phyloP scores from a whole-genome alignment of 2,888 invertebrate genomes.

The Diogma glabrata region DNA sequence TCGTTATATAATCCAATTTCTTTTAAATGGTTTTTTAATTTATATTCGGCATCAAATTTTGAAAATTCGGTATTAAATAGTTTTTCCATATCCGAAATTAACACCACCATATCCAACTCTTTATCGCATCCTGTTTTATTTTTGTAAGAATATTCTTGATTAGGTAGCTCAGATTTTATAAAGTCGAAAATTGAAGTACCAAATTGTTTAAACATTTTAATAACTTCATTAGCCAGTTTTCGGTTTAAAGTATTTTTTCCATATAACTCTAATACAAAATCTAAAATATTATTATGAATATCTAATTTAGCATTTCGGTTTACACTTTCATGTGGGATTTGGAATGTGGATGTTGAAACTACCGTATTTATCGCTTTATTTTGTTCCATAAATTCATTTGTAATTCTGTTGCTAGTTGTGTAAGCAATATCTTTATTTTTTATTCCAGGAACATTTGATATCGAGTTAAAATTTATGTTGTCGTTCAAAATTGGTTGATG shows the following conservation, averaged over 20 bases:
- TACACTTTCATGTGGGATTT: too few relatives aligned
- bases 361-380: background rate
- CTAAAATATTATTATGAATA: background rate
- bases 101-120: too few relatives aligned
- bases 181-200: background rate
- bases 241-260: background rate
- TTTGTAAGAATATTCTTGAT: background rate
- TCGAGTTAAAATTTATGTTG: too few relatives aligned
- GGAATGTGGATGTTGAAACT: background rate
- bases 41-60: slow-evolving; percentile 8
- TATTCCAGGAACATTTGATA: background rate
- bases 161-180: too few relatives aligned
- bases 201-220: slow-evolving; percentile 1
- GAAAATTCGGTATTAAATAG: too few relatives aligned
- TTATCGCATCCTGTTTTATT: background rate
- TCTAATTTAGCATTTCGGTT: too few relatives aligned
- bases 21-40: slow-evolving; percentile 9
- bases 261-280: background rate
- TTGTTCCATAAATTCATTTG: background rate
- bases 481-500: background rate
- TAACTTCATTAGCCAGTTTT: background rate
- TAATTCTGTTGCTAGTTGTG: background rate
- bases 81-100: too few relatives aligned
- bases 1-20: background rate
- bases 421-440: background rate